Evolutionary conservation across 1,140 invertebrate species (phyloP), one percentile per base, ranked within the genome.

Genomic region (Dendrolimus punctatus): DNA sequence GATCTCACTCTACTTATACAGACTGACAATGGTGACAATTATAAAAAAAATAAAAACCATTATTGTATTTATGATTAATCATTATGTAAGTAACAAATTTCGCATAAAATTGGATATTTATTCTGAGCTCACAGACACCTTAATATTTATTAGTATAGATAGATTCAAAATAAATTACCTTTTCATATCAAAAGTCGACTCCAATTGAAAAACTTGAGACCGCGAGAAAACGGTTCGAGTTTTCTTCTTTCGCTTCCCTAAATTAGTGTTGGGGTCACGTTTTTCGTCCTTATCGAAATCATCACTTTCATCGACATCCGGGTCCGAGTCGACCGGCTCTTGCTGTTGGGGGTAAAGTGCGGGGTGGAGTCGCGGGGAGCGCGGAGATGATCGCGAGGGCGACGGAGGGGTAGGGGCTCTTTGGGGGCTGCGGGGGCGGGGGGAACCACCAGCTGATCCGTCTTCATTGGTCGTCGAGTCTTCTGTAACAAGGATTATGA

Each of bases 151-250:
- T 23, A 23, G 23, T 23, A 23, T 23, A 23, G 23, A 23, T 23
- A 23, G 23, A 23, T 23, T 23, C 1, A 23, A 23, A 23, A 23
- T 23, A 23, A 23, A 23, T 23, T 23, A 23, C 6, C 98, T 90
- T 80, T 99, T 99, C 91, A 98, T 93, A 80, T 99, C 98, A 82
- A 99, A 99, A 0, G 97, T 99, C 5, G 96, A 97, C 78, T 99
- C 98, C 55, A 99, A 86, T 79, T 99, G 98, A 77, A 98, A 99
- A 0, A 99, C 97, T 84, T 95, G 94, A 0, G 93, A 94, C 8
- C 98, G 88, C 0, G 97, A 99, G 88, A 99, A 99, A 0, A 99
- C 98, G 0, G 98, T 99, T 49, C 98, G 88, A 0, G 98, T 99
- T 82, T 99, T 99, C 90, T 99, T 99, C 90, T 99, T 99, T 47